These are phyloP conservation scores for Dinomys branickii DNA, from an alignment of 2,113 vertebrate genomes.

Conservation along the genomic window DNA sequence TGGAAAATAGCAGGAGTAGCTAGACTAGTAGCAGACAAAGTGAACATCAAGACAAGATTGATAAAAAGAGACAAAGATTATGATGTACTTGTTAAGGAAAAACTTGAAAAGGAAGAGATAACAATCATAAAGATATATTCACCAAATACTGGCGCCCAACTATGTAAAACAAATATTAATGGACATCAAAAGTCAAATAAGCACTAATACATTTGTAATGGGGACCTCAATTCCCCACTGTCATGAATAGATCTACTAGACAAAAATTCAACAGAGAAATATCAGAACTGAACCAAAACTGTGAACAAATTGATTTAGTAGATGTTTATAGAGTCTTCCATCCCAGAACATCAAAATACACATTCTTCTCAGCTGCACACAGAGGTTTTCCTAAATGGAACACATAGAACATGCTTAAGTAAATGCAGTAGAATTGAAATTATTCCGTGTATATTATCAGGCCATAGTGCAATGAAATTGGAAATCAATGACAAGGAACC, in stretches of 20 bases:
- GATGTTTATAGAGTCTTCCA: background rate
- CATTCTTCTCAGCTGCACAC: background rate
- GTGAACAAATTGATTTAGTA: background rate
- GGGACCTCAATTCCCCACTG: background rate
- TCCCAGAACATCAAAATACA: background rate
- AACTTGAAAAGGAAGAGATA: background rate
- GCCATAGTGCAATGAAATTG: background rate
- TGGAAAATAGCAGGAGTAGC: background rate
- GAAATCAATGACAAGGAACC: background rate
- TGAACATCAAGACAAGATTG: background rate
- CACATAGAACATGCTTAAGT: background rate
- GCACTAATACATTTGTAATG: background rate
- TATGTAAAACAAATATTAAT: background rate
- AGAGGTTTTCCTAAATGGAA: background rate
- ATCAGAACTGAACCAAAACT: background rate
- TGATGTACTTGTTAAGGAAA: background rate
- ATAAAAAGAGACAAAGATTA: background rate
- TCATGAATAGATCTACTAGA: background rate
- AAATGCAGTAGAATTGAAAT: background rate
- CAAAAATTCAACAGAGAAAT: background rate
- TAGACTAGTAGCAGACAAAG: background rate
- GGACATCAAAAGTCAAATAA: background rate
- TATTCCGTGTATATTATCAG: background rate
- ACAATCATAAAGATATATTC: background rate
- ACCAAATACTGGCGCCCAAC: background rate